Evolutionary conservation across 1,140 invertebrate species (phyloP).

Genomic region (Bombus vancouverensis): DNA sequence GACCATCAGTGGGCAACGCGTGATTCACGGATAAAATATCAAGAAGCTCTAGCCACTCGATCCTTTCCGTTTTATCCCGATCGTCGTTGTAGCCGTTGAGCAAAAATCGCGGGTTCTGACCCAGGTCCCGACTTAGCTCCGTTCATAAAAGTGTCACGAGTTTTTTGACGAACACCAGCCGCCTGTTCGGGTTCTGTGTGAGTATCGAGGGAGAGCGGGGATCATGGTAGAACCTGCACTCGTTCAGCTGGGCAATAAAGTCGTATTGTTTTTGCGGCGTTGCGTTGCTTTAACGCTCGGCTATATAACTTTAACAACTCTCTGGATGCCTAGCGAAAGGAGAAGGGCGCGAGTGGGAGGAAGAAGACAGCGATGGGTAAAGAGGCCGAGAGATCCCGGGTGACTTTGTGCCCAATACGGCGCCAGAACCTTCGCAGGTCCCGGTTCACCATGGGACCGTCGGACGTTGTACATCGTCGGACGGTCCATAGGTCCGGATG

Average conservation of each 20-base stretch:
- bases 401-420: slow-evolving; percentile 72
- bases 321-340: slow-evolving; percentile 24
- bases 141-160: slow-evolving; percentile 58
- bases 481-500: slow-evolving; percentile 66
- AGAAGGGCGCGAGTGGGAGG: slow-evolving; percentile 3
- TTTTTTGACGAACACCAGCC: slow-evolving; percentile 60
- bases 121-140: not conserved
- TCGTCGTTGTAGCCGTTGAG: not conserved
- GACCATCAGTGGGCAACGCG: not conserved
- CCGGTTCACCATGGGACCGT: slow-evolving; percentile 60
- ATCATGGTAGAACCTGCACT: not conserved
- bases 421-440: slow-evolving; percentile 69
- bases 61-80: not conserved
- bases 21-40: slow-evolving; percentile 4
- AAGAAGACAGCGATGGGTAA: slow-evolving; percentile 26
- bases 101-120: not conserved
- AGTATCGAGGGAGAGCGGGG: too few relatives aligned
- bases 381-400: slow-evolving; percentile 30
- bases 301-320: slow-evolving; percentile 80
- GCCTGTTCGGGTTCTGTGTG: not conserved
- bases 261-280: slow-evolving; percentile 78
- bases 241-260: slow-evolving; percentile 72
- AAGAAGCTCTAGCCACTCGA: not conserved
- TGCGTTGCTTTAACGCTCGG: slow-evolving; percentile 74
- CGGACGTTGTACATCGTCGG: slow-evolving; percentile 69